Percentiles rank a stretch among this genome's conserved stretches.
Conservation (phyloP, 2,797 vertebrate species). For the Orientallactaga sibirica region DNA sequence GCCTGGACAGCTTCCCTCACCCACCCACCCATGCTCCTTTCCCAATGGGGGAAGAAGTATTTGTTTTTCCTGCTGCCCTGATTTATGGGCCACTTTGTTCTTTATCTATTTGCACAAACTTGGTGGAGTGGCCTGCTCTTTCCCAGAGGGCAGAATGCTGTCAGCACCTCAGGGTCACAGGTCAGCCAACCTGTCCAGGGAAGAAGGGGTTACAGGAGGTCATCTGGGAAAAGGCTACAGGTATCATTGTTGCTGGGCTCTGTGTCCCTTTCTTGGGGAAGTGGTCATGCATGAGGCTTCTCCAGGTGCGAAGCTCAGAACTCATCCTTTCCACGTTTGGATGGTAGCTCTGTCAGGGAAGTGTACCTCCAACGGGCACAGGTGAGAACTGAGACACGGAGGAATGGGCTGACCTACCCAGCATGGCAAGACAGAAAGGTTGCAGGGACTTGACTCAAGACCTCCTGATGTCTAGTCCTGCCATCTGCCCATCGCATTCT, state of each 20-base stretch:
- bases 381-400: not conserved
- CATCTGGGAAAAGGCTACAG: not conserved
- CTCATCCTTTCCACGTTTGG: not conserved
- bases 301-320: not conserved
- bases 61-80: conserved; percentile 82
- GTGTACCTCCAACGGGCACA: fast-evolving
- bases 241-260: not conserved
- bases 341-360: fast-evolving
- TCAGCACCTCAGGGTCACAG: conserved; percentile 88
- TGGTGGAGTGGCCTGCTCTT: conserved; percentile 84
- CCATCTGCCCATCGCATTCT: not conserved
- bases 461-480: not conserved
- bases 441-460: fast-evolving
- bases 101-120: conserved; percentile 89
- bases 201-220: conserved; percentile 80
- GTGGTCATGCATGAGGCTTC: fast-evolving
- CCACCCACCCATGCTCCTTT: conserved; percentile 46
- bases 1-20: not conserved
- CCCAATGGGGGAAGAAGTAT: conserved; percentile 70
- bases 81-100: conserved; percentile 89
- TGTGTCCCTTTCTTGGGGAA: fast-evolving
- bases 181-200: conserved; percentile 85
- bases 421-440: not conserved
- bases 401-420: not conserved
- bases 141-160: conserved; percentile 86